Percentiles rank a stretch among this genome's conserved stretches.
phyloP scores from a whole-genome alignment of 2,888 invertebrate species.

The Nipponacmea schrenckii region DNA sequence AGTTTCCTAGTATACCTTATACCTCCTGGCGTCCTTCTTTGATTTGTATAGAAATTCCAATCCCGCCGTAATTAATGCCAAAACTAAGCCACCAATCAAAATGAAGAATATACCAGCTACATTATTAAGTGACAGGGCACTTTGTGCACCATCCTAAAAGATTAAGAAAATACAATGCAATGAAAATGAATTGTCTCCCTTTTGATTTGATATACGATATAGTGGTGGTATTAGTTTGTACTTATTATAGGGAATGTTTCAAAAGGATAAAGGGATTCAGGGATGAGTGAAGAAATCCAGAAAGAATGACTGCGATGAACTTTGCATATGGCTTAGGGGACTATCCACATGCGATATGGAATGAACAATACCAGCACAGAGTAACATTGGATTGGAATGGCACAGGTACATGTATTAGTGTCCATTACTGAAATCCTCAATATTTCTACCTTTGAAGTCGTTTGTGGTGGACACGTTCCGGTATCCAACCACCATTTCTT shows the following conservation, averaged over 20 bases:
- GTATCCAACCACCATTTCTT: constrained; percentile 94
- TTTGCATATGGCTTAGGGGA: too few relatives aligned
- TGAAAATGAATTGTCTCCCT: background rate
- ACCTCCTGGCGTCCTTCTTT: constrained; percentile 61
- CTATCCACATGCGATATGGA: too few relatives aligned
- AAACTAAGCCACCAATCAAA: constrained; percentile 89
- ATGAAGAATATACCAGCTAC: constrained; percentile 99
- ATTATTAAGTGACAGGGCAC: constrained; percentile 88
- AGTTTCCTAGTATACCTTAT: constrained; percentile 50
- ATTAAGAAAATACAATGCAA: constrained; percentile 1
- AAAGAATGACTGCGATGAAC: too few relatives aligned
- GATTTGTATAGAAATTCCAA: constrained; percentile 93
- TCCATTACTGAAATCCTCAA: too few relatives aligned
- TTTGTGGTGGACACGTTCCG: constrained; percentile 66
- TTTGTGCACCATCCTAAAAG: constrained; percentile 74
- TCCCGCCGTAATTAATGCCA: constrained; percentile 91
- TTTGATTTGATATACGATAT: too few relatives aligned
- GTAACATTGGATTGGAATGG: too few relatives aligned
- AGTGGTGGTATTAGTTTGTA: background rate
- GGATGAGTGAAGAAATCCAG: too few relatives aligned
- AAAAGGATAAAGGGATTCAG: too few relatives aligned
- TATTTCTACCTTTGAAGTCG: constrained; percentile 23
- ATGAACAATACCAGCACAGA: too few relatives aligned
- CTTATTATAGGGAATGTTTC: too few relatives aligned
- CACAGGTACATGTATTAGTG: too few relatives aligned